Percentiles rank a stretch among this genome's conserved stretches.
Evolutionary conservation across 2,797 vertebrate genomes (phyloP).

Genomic region (Ibycter americanus): DNA sequence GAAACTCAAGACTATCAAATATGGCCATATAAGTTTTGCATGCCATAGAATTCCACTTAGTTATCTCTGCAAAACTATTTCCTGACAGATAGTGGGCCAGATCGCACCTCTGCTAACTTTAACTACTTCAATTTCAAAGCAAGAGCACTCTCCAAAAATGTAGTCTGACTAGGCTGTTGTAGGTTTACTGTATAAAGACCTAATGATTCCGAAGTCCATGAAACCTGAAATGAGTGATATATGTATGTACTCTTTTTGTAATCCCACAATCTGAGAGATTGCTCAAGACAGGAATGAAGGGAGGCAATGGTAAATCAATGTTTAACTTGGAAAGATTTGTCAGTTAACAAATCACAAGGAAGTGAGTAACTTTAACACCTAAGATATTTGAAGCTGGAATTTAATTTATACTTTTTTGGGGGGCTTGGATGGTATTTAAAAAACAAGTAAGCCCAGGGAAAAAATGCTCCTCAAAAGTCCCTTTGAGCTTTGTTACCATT

Average conservation of each 20-base stretch:
- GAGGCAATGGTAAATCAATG: constrained; percentile 73
- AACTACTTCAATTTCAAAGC: background rate
- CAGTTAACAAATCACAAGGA: constrained; percentile 71
- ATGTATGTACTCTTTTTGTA: constrained; percentile 11
- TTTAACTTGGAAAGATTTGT: constrained; percentile 79
- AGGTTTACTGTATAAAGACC: background rate
- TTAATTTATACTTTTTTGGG: background rate
- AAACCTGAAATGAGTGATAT: constrained; percentile 33
- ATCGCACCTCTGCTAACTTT: constrained; percentile 1
- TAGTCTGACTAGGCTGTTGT: background rate
- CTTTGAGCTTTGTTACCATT: background rate
- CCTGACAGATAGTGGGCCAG: constrained; percentile 1
- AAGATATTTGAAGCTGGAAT: background rate
- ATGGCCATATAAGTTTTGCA: background rate
- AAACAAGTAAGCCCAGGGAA: background rate
- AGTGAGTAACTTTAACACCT: constrained; percentile 21
- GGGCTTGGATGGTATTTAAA: background rate
- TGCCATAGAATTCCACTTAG: background rate
- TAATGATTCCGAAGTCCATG: constrained; percentile 17
- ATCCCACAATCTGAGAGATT: constrained; percentile 31
- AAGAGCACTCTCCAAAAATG: background rate
- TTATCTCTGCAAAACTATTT: constrained; percentile 51
- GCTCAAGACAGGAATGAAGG: constrained; percentile 60
- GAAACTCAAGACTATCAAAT: background rate
- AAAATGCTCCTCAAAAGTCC: background rate